phyloP scores from a whole-genome alignment of 2,888 invertebrate genomes.

The Oegoconia quadripuncta region DNA sequence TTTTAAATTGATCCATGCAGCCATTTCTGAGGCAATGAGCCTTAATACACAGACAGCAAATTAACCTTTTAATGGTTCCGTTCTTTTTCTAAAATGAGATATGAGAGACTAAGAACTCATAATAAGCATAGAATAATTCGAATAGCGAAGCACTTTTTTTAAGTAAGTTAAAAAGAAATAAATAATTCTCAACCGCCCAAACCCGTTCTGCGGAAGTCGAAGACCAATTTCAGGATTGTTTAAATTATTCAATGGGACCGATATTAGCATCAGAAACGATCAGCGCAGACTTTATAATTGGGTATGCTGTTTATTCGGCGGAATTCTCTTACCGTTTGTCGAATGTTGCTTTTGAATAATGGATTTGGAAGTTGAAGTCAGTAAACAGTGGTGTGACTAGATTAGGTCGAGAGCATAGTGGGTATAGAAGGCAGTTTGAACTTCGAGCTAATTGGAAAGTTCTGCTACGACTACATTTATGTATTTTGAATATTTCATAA shows the following conservation, averaged over 20 bases:
- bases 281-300: constrained; percentile 48
- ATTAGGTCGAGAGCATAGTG: not conserved
- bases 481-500: too few species aligned
- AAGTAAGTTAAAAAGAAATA: constrained; percentile 14
- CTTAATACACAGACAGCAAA: too few species aligned
- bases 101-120: too few species aligned
- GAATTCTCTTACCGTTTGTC: constrained; percentile 38
- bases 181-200: constrained; percentile 14
- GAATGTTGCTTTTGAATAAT: constrained; percentile 59
- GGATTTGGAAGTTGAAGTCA: constrained; percentile 33
- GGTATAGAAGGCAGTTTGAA: not conserved
- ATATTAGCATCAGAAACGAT: constrained; percentile 55
- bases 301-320: constrained; percentile 43
- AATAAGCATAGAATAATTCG: not conserved
- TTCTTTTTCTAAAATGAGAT: too few species aligned
- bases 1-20: too few species aligned
- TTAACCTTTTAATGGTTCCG: too few species aligned
- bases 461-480: too few species aligned
- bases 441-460: not conserved
- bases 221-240: constrained; percentile 35
- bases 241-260: constrained; percentile 54
- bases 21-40: too few species aligned
- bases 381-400: constrained; percentile 14
- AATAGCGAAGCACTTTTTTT: too few species aligned
- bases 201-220: constrained; percentile 15